These are phyloP conservation scores for Aldabrachelys gigantea DNA, from an alignment of 2,113 vertebrate genomes.

Conservation along the genomic window DNA sequence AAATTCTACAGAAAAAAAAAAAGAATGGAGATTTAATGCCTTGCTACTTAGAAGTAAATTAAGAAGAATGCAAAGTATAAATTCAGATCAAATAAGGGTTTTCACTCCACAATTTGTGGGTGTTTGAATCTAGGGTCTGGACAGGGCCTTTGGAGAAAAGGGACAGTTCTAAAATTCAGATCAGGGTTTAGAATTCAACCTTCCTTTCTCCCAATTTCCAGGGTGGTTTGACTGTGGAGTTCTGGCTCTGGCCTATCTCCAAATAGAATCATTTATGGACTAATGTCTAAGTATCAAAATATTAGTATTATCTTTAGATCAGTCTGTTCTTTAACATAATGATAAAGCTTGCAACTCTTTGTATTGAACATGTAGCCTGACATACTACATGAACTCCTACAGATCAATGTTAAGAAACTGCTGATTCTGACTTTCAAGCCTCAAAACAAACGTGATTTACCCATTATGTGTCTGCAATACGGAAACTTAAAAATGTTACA, in stretches of 20 bases:
- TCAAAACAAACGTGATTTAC: not conserved
- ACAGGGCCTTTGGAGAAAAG: not conserved
- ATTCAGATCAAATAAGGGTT: not conserved
- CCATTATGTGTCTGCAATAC: not conserved
- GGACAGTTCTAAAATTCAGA: not conserved
- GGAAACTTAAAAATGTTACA: not conserved
- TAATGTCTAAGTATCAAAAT: not conserved
- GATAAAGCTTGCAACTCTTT: not conserved
- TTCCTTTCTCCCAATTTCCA: not conserved
- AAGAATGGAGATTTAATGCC: not conserved
- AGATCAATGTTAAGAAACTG: not conserved
- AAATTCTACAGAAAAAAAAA: not conserved
- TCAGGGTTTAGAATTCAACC: not conserved
- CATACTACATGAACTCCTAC: not conserved
- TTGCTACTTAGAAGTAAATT: not conserved
- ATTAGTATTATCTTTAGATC: not conserved
- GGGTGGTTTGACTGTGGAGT: not conserved
- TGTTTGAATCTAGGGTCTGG: not conserved
- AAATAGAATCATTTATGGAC: not conserved
- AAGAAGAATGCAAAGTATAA: not conserved
- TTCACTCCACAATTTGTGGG: not conserved
- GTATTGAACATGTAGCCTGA: not conserved
- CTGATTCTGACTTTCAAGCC: not conserved
- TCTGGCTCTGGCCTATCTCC: not conserved
- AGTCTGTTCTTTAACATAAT: not conserved